Evolutionary conservation across 2,888 invertebrate genomes (phyloP).

Genomic region (Plagodis pulveraria): DNA sequence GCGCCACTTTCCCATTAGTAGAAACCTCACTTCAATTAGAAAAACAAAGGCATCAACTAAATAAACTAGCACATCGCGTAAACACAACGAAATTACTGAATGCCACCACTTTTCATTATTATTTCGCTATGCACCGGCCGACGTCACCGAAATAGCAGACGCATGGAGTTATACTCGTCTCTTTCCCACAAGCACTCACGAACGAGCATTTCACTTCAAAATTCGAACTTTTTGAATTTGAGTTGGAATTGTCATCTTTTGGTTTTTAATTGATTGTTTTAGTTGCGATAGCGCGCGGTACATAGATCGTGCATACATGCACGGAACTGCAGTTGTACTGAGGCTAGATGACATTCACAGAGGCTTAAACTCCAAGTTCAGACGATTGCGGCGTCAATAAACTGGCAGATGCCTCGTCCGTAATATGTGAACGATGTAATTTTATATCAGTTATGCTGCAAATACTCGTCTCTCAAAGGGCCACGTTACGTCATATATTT

Average conservation of each 20-base stretch:
- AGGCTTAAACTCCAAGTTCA: conserved; percentile 79
- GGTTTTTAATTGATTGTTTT: conserved; percentile 50
- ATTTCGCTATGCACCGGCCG: conserved; percentile 81
- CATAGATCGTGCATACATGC: conserved; percentile 66
- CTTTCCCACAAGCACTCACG: conserved; percentile 63
- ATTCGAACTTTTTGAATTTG: conserved; percentile 63
- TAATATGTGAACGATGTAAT: conserved; percentile 62
- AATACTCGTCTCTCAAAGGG: conserved; percentile 29
- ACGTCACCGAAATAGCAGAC: conserved; percentile 77
- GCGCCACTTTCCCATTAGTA: conserved; percentile 57
- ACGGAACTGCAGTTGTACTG: conserved; percentile 74
- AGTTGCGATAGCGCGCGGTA: conserved; percentile 43
- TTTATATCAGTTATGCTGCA: conserved; percentile 56
- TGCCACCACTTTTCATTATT: conserved; percentile 84
- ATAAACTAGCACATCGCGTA: conserved; percentile 83
- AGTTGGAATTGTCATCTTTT: conserved; percentile 59
- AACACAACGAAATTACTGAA: conserved; percentile 83
- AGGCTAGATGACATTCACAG: conserved; percentile 81
- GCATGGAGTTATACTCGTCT: conserved; percentile 63
- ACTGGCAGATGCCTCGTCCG: conserved; percentile 62
- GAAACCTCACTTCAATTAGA: conserved; percentile 40
- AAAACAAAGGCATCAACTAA: conserved; percentile 65
- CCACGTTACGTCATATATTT: conserved; percentile 42
- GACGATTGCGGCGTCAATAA: conserved; percentile 74
- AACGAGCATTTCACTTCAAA: conserved; percentile 65